A percentile compares a stretch with the other conserved stretches of the same genome.
Conservation (phyloP, 2,888 invertebrate species). For the Augochlorella aurata region DNA sequence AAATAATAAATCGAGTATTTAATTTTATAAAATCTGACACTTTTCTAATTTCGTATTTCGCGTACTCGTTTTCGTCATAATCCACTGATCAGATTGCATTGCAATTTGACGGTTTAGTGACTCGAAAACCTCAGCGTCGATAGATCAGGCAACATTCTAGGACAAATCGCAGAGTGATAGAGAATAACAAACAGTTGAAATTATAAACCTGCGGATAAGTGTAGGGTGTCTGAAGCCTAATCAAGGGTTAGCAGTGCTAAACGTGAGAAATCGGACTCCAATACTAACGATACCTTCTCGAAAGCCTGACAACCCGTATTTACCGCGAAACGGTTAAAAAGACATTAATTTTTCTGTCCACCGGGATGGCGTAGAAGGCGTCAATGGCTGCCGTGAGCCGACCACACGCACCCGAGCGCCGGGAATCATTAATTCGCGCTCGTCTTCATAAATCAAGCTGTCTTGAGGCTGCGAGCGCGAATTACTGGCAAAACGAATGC, state of each 20-base stretch:
- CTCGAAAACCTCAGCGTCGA: no score
- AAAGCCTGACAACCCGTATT: not conserved
- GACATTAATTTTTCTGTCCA: conserved; percentile 7
- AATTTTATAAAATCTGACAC: no score
- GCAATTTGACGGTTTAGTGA: no score
- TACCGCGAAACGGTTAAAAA: conserved; percentile 7
- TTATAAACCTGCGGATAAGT: not conserved
- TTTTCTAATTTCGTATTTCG: no score
- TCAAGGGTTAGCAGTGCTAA: not conserved
- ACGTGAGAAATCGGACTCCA: not conserved
- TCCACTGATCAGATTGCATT: no score
- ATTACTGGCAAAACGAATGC: conserved; percentile 11
- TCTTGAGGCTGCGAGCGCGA: conserved; percentile 4
- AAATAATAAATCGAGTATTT: no score
- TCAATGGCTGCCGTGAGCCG: conserved; percentile 4
- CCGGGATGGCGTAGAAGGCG: not conserved
- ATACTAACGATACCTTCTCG: not conserved
- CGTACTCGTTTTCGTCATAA: no score
- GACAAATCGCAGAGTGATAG: not conserved
- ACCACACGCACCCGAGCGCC: conserved; percentile 4
- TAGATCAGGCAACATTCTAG: no score
- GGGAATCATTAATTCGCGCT: conserved; percentile 10
- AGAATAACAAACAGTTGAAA: not conserved
- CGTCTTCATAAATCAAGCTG: conserved; percentile 12
- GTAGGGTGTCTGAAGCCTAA: not conserved